phyloP scores from a whole-genome alignment of 2,797 vertebrate species.

The Erethizon dorsatum region DNA sequence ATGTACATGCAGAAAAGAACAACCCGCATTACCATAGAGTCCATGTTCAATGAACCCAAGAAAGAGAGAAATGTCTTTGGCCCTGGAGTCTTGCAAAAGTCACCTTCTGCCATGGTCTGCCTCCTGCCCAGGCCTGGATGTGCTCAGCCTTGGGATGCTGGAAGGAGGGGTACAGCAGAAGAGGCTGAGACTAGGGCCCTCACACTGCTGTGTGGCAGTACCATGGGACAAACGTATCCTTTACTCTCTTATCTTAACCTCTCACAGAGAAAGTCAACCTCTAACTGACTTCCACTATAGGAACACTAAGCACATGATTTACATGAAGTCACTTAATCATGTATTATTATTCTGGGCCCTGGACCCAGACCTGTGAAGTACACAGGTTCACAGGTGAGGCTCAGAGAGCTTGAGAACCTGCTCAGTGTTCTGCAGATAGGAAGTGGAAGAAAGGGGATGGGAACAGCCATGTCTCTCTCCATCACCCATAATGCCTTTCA shows the following conservation, averaged over 20 bases:
- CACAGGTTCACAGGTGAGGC: background rate
- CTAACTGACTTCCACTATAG: background rate
- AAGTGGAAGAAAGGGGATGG: background rate
- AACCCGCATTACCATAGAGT: background rate
- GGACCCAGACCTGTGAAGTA: background rate
- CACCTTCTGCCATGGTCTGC: background rate
- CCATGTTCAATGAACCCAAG: background rate
- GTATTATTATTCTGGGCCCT: too few relatives aligned
- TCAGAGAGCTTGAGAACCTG: background rate
- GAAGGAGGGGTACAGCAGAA: background rate
- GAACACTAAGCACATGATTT: background rate
- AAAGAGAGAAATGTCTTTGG: background rate
- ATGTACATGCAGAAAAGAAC: background rate
- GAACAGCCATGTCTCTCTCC: background rate
- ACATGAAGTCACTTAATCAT: background rate
- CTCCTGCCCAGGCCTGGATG: background rate
- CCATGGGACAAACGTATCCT: background rate
- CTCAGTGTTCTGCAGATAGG: background rate
- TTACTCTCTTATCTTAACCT: background rate
- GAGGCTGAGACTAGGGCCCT: background rate
- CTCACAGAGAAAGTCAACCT: background rate
- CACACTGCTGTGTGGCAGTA: background rate
- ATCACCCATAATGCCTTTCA: background rate
- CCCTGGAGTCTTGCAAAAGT: background rate
- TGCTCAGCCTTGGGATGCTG: accelerated